Evolutionary conservation across 2,888 invertebrate species (phyloP).

Genomic region (Idaea aversata): DNA sequence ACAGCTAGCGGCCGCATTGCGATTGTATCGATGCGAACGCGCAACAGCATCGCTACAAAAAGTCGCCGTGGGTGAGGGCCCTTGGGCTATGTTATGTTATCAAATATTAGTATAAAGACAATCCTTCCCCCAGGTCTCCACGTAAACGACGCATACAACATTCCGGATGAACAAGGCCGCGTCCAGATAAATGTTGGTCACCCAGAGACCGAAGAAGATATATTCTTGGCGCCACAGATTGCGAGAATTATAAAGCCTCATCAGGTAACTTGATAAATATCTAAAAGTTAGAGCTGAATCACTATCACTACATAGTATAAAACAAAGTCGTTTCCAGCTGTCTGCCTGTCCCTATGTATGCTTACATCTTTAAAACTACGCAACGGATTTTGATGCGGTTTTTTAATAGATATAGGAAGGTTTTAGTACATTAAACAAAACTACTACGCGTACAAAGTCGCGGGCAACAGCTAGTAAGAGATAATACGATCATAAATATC

Average conservation of each 20-base stretch:
- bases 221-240: conserved; percentile 95
- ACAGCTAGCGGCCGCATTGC: too few species aligned
- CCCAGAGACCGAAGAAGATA: conserved; percentile 92
- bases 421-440: neutral
- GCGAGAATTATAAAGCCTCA: conserved; percentile 96
- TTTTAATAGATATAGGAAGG: too few species aligned
- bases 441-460: too few species aligned
- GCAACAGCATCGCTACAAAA: too few species aligned
- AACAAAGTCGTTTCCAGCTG: neutral
- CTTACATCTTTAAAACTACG: too few species aligned
- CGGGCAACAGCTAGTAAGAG: neutral
- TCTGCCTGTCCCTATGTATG: too few species aligned
- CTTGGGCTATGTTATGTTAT: too few species aligned
- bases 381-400: neutral
- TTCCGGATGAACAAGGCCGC: conserved; percentile 94
- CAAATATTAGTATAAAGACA: too few species aligned
- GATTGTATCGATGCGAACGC: too few species aligned
- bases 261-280: conserved; percentile 81
- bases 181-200: conserved; percentile 97
- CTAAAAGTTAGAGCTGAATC: conserved; percentile 3
- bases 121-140: conserved; percentile 82
- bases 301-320: too few species aligned
- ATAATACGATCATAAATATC: too few species aligned
- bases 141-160: conserved; percentile 94
- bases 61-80: too few species aligned